Evolutionary conservation across 2,888 invertebrate genomes (phyloP).

Genomic region (Eurytoma adleriae): DNA sequence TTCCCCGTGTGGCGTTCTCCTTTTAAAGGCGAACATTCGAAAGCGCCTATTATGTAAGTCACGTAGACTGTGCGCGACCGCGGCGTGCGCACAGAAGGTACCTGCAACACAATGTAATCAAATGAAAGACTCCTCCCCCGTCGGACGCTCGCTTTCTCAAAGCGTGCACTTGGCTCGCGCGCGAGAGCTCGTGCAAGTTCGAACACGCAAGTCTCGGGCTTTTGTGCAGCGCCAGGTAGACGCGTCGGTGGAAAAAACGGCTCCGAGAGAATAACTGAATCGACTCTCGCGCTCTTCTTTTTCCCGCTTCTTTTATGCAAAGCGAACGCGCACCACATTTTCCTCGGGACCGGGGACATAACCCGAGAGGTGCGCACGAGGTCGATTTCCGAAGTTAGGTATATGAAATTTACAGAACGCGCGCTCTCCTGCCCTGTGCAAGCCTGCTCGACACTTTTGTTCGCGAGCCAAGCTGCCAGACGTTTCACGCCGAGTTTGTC

Average conservation of each 20-base stretch:
- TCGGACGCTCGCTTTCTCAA: background rate
- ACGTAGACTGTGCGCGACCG: slow-evolving; percentile 17
- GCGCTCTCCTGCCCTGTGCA: background rate
- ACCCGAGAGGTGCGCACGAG: too few relatives aligned
- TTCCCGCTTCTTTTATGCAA: slow-evolving; percentile 24
- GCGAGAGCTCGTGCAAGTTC: slow-evolving; percentile 37
- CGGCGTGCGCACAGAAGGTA: background rate
- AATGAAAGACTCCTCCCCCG: slow-evolving; percentile 14
- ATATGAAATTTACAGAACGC: background rate
- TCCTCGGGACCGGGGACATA: background rate
- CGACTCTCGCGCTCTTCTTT: slow-evolving; percentile 9
- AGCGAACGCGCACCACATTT: background rate
- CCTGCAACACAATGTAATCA: slow-evolving; percentile 40
- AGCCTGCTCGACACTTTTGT: too few relatives aligned
- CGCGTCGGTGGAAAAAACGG: slow-evolving; percentile 32
- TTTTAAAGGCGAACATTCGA: slow-evolving; percentile 18
- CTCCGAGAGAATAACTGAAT: slow-evolving; percentile 5
- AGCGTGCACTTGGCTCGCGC: background rate
- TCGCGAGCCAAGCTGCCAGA: too few relatives aligned
- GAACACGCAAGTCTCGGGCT: slow-evolving; percentile 45
- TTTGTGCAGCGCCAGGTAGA: slow-evolving; percentile 47
- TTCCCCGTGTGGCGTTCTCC: background rate
- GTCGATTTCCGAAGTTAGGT: background rate
- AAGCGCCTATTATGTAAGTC: slow-evolving; percentile 42
- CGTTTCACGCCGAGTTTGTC: too few relatives aligned